phyloP scores from a whole-genome alignment of 2,113 vertebrate genomes.

The Pluvianellus socialis region DNA sequence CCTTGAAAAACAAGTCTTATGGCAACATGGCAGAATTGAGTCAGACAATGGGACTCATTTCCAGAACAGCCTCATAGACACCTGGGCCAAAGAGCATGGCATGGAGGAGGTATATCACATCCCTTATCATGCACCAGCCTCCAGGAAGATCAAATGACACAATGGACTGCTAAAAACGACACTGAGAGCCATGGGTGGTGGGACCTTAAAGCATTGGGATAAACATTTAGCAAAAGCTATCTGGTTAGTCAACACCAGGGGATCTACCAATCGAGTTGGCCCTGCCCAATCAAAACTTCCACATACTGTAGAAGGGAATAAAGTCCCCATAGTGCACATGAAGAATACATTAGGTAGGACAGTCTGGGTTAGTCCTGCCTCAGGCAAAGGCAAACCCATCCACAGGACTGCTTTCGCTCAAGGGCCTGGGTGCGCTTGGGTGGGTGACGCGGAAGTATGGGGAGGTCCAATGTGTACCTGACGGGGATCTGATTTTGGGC shows the following conservation, averaged over 20 bases:
- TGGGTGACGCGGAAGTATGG: background rate
- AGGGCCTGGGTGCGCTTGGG: background rate
- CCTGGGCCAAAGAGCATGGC: background rate
- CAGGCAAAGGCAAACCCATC: background rate
- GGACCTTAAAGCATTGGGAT: background rate
- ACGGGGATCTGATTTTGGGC: background rate
- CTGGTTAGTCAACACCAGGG: background rate
- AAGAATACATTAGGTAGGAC: background rate
- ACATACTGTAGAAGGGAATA: background rate
- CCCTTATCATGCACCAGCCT: background rate
- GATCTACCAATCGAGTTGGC: background rate
- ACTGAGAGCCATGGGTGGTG: background rate
- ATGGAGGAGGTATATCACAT: background rate
- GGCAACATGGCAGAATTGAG: background rate
- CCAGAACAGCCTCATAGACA: background rate
- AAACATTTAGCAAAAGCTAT: background rate
- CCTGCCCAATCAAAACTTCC: background rate
- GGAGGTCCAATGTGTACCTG: background rate
- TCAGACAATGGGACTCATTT: background rate
- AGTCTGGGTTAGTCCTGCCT: background rate
- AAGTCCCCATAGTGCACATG: background rate
- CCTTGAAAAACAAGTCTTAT: background rate
- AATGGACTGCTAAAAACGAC: background rate
- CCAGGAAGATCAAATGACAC: background rate
- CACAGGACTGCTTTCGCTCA: background rate